Base-by-base conservation (phyloP, 2,888 invertebrate genomes). In the Clusia tigrina region DNA sequence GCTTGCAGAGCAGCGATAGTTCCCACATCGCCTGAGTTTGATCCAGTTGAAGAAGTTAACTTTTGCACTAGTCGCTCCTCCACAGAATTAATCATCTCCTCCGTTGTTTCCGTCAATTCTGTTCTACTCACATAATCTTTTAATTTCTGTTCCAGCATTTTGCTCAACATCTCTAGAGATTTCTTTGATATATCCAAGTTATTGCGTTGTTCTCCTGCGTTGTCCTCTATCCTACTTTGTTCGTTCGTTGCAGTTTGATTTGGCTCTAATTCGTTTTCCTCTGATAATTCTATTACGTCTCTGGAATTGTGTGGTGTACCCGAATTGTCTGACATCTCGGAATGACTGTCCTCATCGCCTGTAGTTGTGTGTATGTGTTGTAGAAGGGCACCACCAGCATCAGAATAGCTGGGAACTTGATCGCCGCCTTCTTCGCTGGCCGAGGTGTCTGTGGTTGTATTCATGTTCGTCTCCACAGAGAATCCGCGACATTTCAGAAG, bases 71-170 rank as follows among this genome's bases (percentile, higher is more conserved):
- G 17, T 25, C 37, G 55, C 2, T n/a, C 18, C n/a, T 65, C 60
- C 9, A 65, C 48, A 22, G 51, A 38, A 23, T 63, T 24, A 10
- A 37, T 37, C 1, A 63, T 42, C 10, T 62, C 48, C 51, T 62
- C 53, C 9, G 53, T 64, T 2, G 66, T 55, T 20, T 60, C 62
- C 10, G 52, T 23, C 6, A 67, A 53, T 23, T 68, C 65, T 0
- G 60, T 26, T 53, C 66, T 61, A 12, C 62, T 64, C 1, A 67
- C 66, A 58, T 65, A 71, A 1, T 52, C 51, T 23, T 69, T 65
- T 1, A 72, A 20, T 62, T 69, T 72, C 10, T 64, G 54, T 42
- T 69, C 70, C 37, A 72, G 60, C 52, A 72, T 37, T 22, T 55
- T 56, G 17, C 59, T 64, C 60, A 71, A 66, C 18, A 51, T 24